Evolutionary conservation across 1,140 invertebrate species (phyloP), one percentile per base, ranked within the genome.

Genomic region (Geopemphigus sp.): DNA sequence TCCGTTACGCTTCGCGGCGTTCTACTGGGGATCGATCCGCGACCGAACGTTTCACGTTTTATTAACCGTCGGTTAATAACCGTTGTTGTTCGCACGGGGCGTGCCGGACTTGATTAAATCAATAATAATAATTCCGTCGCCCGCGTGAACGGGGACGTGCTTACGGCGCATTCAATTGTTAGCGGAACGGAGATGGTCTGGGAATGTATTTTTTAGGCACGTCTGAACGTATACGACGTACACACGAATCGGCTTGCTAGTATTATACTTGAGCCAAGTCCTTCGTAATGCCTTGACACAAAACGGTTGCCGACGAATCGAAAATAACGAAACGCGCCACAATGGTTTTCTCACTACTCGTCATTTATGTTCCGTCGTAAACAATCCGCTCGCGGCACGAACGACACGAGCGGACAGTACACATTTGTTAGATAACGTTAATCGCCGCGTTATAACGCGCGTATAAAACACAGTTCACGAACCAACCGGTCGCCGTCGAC

Each of bases 31-130:
- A 39, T 39, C 32, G 32, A 8, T 39, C 8, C 32, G 3, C 32
- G 8, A 39, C 3, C 8, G 32, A 39, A 39, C 32, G 47, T 68
- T 68, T 68, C 24, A 68, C 3, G 24, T 68, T 68, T 22, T 1
- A 68, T 68, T 4, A 2, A 53, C n/a, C 24, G 64, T 68, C 12
- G 39, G 32, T 39, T 29, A 22, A 68, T 10, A 39, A 3, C 3
- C 32, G 19, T 66, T 39, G 22, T 1, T 50, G 22, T 72, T 72
- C 26, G 17, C 15, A 54, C 26, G 11, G 47, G 68, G 68, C 68
- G 68, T 72, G 68, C 24, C 68, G n/a, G 15, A 5, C 24, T 54
- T 72, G 47, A 72, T 72, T 72, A 72, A 72, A 72, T 72, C 68
- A 72, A 72, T 72, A 72, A 72, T 72, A 72, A 26, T 72, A 29